phyloP scores from a whole-genome alignment of 2,797 vertebrate genomes.

The Xenentodon cancila region DNA sequence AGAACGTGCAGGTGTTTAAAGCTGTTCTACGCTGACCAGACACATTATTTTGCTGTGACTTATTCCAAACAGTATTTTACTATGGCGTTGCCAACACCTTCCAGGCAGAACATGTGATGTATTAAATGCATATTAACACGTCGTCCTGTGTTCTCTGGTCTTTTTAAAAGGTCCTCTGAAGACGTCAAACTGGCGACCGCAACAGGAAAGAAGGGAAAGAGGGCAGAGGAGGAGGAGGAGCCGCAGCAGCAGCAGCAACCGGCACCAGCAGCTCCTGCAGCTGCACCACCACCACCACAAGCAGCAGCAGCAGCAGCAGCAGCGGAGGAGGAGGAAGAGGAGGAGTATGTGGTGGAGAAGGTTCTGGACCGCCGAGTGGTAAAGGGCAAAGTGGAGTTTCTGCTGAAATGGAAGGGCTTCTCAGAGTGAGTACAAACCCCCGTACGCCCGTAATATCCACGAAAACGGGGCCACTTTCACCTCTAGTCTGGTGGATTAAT shows the following conservation, averaged over 20 bases:
- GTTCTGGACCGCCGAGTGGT: conserved; percentile 94
- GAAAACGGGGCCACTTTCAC: too few relatives aligned
- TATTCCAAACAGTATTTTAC: too few relatives aligned
- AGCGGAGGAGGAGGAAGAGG: conserved; percentile 90
- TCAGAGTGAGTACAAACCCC: conserved; percentile 86
- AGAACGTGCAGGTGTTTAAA: too few relatives aligned
- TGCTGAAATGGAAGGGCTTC: conserved; percentile 99
- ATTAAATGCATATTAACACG: too few relatives aligned
- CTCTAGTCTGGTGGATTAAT: too few relatives aligned
- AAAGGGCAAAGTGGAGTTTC: conserved; percentile 95
- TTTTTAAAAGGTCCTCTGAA: conserved; percentile 68
- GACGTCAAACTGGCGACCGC: conserved; percentile 88
- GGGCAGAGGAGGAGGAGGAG: conserved; percentile 93
- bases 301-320: conserved; percentile 46
- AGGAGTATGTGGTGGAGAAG: conserved; percentile 98
- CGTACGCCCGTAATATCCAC: too few relatives aligned
- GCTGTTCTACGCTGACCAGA: too few relatives aligned
- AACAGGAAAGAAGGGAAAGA: conserved; percentile 92
- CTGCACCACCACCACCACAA: not conserved
- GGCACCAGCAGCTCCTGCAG: not conserved
- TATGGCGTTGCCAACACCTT: too few relatives aligned
- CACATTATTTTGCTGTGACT: too few relatives aligned
- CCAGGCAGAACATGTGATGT: too few relatives aligned
- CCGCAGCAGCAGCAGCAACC: conserved; percentile 44
- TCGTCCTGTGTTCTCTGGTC: not conserved